These are phyloP conservation scores for Triplophysa yarkandensis DNA, from an alignment of 2,797 vertebrate genomes.

Conservation along the genomic window DNA sequence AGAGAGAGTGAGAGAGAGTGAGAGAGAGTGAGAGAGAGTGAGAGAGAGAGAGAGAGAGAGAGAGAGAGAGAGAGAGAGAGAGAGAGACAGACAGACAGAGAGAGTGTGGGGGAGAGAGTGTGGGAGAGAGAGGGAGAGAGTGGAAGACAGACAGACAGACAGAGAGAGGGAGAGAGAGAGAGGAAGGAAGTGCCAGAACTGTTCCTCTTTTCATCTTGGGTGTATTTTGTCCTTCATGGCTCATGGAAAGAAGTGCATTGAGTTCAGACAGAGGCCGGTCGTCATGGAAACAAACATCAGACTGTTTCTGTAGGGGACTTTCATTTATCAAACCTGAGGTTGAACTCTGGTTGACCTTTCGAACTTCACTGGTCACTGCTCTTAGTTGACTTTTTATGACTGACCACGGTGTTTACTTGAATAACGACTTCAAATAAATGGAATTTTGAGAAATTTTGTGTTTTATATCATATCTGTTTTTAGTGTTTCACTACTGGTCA, in stretches of 20 bases:
- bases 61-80: conserved; percentile 34
- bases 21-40: too few relatives aligned
- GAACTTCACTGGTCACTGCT: not conserved
- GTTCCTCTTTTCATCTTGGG: conserved; percentile 34
- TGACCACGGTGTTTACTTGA: not conserved
- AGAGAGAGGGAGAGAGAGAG: not conserved
- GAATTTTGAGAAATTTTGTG: too few relatives aligned
- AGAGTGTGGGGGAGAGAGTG: too few relatives aligned
- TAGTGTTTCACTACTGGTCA: too few relatives aligned
- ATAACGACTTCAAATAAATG: not conserved
- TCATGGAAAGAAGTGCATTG: conserved; percentile 40
- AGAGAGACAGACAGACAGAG: conserved; percentile 36
- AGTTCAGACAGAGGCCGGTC: conserved; percentile 21
- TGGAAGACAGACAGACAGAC: too few relatives aligned
- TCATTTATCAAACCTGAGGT: conserved; percentile 1
- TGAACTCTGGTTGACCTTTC: conserved; percentile 29
- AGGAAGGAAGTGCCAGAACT: conserved; percentile 36
- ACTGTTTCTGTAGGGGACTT: not conserved
- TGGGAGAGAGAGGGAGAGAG: conserved; percentile 38
- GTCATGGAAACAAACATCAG: not conserved
- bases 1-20: conserved; percentile 37
- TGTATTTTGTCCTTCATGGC: conserved; percentile 15
- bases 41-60: conserved; percentile 23
- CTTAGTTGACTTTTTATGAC: not conserved
- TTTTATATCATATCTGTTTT: too few relatives aligned